Evolutionary conservation across 2,888 invertebrate species (phyloP).

Genomic region (Dorcus parallelipipedus): DNA sequence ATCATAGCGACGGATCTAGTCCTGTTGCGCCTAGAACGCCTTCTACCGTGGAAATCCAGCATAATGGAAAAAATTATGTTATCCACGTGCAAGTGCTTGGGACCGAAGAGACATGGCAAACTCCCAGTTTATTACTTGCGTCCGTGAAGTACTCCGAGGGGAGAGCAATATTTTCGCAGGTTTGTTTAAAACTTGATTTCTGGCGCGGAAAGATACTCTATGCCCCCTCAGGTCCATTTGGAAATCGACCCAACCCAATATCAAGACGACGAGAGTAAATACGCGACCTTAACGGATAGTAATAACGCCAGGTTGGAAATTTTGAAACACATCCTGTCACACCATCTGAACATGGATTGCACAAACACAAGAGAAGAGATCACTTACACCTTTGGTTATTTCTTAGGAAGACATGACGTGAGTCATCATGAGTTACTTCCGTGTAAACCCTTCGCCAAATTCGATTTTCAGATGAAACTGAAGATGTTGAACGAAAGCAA

Average conservation of each 20-base stretch:
- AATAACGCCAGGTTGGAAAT: conserved; percentile 75
- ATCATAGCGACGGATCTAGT: conserved; percentile 41
- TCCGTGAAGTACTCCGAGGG: conserved; percentile 62
- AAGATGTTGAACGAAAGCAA: conserved; percentile 60
- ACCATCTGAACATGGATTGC: conserved; percentile 67
- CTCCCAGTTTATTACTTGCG: conserved; percentile 75
- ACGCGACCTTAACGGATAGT: conserved; percentile 56
- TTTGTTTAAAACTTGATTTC: conserved; percentile 34
- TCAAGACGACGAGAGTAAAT: conserved; percentile 60
- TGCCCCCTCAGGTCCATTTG: conserved; percentile 64
- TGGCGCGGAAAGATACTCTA: not conserved
- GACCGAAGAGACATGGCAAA: conserved; percentile 84
- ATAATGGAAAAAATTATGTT: conserved; percentile 61
- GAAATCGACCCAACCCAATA: conserved; percentile 73
- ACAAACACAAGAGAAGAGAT: conserved; percentile 36
- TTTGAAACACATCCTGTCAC: conserved; percentile 68
- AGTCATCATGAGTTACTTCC: conserved; percentile 30
- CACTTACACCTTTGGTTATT: conserved; percentile 65
- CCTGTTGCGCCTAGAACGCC: conserved; percentile 46
- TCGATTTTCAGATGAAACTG: conserved; percentile 60
- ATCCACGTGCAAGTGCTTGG: conserved; percentile 75
- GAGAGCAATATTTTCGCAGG: conserved; percentile 77
- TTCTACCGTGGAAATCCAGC: conserved; percentile 44
- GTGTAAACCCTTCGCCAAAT: not conserved
- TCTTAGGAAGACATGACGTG: conserved; percentile 81